These are phyloP conservation scores for Gymnocephalus cernua DNA, from an alignment of 2,113 vertebrate species.

Conservation along the genomic window DNA sequence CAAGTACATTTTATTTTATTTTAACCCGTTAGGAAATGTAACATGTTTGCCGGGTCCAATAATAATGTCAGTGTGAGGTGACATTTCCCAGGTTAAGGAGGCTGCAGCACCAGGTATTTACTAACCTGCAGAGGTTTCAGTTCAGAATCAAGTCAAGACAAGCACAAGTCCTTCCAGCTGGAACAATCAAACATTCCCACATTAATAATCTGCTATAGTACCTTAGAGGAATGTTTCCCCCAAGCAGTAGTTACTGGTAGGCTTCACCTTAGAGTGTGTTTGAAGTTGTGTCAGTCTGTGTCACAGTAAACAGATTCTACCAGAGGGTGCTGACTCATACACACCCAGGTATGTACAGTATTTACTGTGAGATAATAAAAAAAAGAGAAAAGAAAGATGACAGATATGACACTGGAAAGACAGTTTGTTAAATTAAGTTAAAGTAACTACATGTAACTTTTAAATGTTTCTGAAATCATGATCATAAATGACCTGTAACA, in stretches of 20 bases:
- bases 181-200: constrained; percentile 42
- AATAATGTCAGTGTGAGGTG: neutral
- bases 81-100: constrained; percentile 39
- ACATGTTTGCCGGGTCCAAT: neutral
- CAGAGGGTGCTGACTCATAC: constrained; percentile 40
- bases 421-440: neutral
- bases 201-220: constrained; percentile 44
- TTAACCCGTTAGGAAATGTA: neutral
- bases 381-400: neutral
- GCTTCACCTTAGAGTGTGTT: constrained; percentile 43
- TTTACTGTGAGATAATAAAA: neutral
- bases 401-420: neutral
- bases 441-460: no score
- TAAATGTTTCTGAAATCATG: no score
- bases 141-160: constrained; percentile 64
- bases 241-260: constrained; percentile 19
- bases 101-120: constrained; percentile 40
- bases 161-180: constrained; percentile 31
- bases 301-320: constrained; percentile 40
- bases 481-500: no score
- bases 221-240: constrained; percentile 49
- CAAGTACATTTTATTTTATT: neutral
- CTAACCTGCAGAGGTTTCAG: constrained; percentile 48
- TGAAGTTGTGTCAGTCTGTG: constrained; percentile 43
- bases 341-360: constrained; percentile 27